Evolutionary conservation across 2,797 vertebrate species (phyloP), one percentile per base, ranked within the genome.

Genomic region (Balearica regulorum): DNA sequence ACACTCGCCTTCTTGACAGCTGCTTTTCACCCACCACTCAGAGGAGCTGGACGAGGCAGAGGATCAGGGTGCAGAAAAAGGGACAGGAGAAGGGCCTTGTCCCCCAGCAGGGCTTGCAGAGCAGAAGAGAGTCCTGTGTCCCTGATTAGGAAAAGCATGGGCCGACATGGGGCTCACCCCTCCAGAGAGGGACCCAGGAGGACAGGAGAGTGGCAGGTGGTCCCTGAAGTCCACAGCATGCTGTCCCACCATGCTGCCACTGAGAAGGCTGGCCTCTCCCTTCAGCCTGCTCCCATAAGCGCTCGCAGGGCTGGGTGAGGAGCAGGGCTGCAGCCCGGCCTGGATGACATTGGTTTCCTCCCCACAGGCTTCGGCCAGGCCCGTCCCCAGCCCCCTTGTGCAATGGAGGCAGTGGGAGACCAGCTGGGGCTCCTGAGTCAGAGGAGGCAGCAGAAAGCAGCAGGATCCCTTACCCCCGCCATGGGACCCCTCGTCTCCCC

Each of bases 161-260:
- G 25, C n/a, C 3, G 5, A 60, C 20, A 19, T 0, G 6, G 5
- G 6, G 14, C 10, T 46, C 12, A 11, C 0, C 9, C 10, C 11
- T 2, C 13, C 11, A 15, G 41, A n/a, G 11, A n/a, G 10, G 61
- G 26, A 11, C 29, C 24, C 20, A 12, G 37, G 11, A 41, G 21
- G 6, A 29, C 10, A 6, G 21, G 5, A n/a, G 18, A 66, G 22
- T 3, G 10, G 35, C 33, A 31, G 55, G 16, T 16, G 3, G 9
- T 8, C n/a, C 13, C 20, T 3, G 7, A 58, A 29, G 77, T 11
- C 5, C 25, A n/a, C 25, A 4, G 9, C 35, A 20, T 1, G 0
- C 11, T 1, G 0, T 55, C 21, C 16, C 35, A 4, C 21, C 6
- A 1, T 2, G 4, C 10, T 31, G 51, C 25, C 4, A 3, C 25